Evolutionary conservation across 2,888 invertebrate species (phyloP).

Genomic region (Polymixis flavicincta): DNA sequence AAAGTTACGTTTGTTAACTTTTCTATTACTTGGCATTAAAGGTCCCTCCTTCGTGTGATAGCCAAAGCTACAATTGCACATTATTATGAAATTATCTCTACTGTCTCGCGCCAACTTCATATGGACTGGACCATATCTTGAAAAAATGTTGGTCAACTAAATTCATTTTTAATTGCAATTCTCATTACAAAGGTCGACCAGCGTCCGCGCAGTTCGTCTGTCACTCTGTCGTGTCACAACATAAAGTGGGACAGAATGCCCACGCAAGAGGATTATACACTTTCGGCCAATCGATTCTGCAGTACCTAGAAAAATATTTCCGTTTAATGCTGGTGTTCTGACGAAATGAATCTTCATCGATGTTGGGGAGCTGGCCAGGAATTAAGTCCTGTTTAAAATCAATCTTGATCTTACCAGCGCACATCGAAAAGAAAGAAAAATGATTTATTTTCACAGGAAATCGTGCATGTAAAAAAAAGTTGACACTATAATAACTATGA

Average conservation of each 20-base stretch:
- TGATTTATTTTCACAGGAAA: neutral
- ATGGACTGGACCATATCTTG: neutral
- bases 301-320: too few relatives aligned
- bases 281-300: neutral
- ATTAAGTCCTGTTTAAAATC: neutral
- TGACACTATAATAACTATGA: too few relatives aligned
- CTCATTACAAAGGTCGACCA: slow-evolving; percentile 23
- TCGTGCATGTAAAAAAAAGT: neutral
- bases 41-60: neutral
- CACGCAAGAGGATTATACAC: neutral
- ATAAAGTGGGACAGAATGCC: slow-evolving; percentile 19
- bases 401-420: neutral
- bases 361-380: neutral
- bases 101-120: neutral
- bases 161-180: slow-evolving; percentile 35
- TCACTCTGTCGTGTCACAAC: neutral
- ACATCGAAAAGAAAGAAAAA: neutral
- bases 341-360: neutral
- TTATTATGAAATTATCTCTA: neutral
- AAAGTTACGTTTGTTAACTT: too few relatives aligned
- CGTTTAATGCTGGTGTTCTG: neutral
- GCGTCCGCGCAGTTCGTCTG: neutral
- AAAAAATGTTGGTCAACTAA: neutral
- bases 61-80: neutral
- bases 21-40: neutral